Conservation (phyloP, 2,797 vertebrate species). For the Neosalanx taihuensis region DNA sequence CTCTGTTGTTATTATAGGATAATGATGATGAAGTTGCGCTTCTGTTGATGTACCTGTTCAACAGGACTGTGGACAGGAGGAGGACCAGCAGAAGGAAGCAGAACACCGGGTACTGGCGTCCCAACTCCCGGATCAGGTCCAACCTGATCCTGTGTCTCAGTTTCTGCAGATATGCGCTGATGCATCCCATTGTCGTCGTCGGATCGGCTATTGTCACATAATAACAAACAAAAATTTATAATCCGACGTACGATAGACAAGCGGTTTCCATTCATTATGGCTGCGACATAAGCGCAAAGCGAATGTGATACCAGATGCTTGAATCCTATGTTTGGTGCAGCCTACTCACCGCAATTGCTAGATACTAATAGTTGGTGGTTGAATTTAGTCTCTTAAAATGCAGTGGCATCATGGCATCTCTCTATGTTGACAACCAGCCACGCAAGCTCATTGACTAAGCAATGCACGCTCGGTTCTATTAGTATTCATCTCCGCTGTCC, state of each 20-base stretch:
- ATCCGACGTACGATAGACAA: no score
- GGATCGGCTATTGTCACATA: not conserved
- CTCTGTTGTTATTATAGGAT: not conserved
- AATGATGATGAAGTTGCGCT: not conserved
- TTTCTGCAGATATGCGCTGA: slow-evolving; percentile 63
- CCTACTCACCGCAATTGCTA: not conserved
- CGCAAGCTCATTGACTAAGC: not conserved
- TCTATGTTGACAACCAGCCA: not conserved
- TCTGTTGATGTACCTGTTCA: slow-evolving; percentile 74
- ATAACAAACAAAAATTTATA: no score
- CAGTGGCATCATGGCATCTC: not conserved
- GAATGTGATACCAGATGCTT: no score
- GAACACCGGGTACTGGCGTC: slow-evolving; percentile 89
- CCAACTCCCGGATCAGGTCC: slow-evolving; percentile 79
- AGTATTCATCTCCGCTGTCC: not conserved
- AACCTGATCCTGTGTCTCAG: slow-evolving; percentile 67
- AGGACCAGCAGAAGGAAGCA: slow-evolving; percentile 79
- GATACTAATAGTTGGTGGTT: not conserved
- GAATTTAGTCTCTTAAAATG: not conserved
- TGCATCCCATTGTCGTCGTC: slow-evolving; percentile 53
- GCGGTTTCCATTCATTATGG: not conserved
- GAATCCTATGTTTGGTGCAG: no score
- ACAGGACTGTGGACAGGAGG: slow-evolving; percentile 80
- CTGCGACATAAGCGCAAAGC: not conserved
- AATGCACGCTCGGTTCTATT: not conserved